These are phyloP conservation scores for Kryptopterus vitreolus DNA, from an alignment of 2,797 vertebrate species.

Conservation along the genomic window DNA sequence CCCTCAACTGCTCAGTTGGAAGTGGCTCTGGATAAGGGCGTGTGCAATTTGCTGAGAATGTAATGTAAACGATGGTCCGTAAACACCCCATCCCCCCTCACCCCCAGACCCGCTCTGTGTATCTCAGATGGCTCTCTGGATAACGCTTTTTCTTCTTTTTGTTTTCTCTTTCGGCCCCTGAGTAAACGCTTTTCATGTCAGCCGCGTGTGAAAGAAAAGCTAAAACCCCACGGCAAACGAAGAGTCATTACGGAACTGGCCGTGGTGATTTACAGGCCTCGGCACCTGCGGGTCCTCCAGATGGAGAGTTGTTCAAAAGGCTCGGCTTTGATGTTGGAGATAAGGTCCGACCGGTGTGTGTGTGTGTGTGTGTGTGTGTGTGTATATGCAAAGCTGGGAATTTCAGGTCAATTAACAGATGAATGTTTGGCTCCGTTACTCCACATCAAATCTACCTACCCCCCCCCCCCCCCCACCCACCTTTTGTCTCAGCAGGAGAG, in stretches of 20 bases:
- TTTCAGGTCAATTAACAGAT: background rate
- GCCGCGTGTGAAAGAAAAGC: background rate
- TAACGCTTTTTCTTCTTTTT: constrained; percentile 1
- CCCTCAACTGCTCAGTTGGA: too few species aligned
- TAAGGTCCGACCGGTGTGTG: constrained; percentile 36
- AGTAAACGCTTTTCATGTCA: background rate
- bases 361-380: constrained; percentile 26
- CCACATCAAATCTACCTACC: too few species aligned
- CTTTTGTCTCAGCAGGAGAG: too few species aligned
- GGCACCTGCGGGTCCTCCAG: background rate
- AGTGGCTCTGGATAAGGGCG: too few species aligned
- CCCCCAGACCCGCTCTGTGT: background rate
- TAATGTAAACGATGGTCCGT: background rate
- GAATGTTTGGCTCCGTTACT: too few species aligned
- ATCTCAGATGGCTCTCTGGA: background rate
- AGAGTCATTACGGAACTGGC: background rate
- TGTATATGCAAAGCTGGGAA: constrained; percentile 15
- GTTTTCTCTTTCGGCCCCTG: background rate
- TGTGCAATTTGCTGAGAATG: too few species aligned
- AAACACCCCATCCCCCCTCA: background rate
- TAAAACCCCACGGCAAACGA: background rate
- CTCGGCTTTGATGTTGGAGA: constrained; percentile 50
- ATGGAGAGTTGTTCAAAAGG: background rate
- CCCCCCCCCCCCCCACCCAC: too few species aligned
- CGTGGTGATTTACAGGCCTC: background rate